phyloP scores from a whole-genome alignment of 2,113 vertebrate genomes.

The Ellobius talpinus region DNA sequence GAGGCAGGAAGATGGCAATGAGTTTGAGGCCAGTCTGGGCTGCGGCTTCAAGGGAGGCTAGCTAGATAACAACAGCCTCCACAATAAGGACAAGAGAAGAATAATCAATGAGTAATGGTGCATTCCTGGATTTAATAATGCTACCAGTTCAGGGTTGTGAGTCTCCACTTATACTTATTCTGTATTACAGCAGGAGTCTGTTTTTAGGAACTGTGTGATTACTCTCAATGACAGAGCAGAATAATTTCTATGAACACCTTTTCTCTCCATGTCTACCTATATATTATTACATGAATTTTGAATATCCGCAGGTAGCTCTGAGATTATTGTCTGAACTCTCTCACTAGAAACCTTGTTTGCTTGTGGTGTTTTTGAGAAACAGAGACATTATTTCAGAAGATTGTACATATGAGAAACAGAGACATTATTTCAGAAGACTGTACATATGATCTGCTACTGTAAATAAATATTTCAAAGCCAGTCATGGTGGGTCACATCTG shows the following conservation, averaged over 20 bases:
- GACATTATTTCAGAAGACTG: too few relatives aligned
- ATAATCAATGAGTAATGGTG: not conserved
- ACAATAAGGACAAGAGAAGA: not conserved
- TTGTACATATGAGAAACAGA: too few relatives aligned
- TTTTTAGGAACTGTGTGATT: not conserved
- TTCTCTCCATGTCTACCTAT: not conserved
- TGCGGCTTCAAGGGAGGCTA: not conserved
- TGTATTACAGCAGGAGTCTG: not conserved
- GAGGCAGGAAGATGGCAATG: not conserved
- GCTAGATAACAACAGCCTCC: too few relatives aligned
- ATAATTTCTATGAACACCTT: not conserved
- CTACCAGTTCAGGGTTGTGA: not conserved
- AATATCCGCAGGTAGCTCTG: not conserved
- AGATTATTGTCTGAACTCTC: not conserved
- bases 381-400: not conserved
- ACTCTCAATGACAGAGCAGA: not conserved
- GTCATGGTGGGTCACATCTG: not conserved
- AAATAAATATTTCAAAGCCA: not conserved
- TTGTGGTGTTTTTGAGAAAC: conserved; percentile 8
- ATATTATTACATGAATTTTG: not conserved
- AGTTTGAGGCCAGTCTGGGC: not conserved
- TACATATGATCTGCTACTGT: not conserved
- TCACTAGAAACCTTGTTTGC: not conserved
- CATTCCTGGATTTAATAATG: not conserved
- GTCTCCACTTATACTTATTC: too few relatives aligned